These are phyloP conservation scores for Melanotaenia parkinsoni DNA, from an alignment of 2,797 vertebrate genomes.

Conservation along the genomic window DNA sequence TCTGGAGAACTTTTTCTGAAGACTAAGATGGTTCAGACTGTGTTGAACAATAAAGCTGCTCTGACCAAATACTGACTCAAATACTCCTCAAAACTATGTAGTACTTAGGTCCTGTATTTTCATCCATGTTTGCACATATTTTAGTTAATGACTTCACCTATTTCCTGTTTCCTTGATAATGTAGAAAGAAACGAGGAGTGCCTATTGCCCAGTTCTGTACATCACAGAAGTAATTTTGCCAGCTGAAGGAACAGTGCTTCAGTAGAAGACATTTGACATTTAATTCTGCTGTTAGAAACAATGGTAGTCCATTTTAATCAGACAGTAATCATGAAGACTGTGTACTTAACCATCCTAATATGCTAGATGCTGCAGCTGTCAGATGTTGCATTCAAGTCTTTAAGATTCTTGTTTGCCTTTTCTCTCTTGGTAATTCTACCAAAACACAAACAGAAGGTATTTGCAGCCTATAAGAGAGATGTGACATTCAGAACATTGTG, in stretches of 20 bases:
- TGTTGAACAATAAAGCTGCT: background rate
- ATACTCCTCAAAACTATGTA: background rate
- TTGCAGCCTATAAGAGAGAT: background rate
- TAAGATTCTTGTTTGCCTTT: background rate
- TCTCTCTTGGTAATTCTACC: background rate
- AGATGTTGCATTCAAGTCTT: conserved; percentile 25
- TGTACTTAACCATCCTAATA: conserved; percentile 33
- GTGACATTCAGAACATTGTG: background rate
- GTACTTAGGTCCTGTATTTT: background rate
- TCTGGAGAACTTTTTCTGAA: background rate
- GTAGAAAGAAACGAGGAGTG: background rate
- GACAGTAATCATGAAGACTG: conserved; percentile 30
- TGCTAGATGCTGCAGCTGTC: conserved; percentile 29
- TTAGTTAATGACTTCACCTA: background rate
- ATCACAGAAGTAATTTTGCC: conserved; percentile 16
- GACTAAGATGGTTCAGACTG: background rate
- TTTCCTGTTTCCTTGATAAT: background rate
- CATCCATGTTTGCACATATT: background rate
- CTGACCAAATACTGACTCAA: background rate
- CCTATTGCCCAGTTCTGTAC: background rate
- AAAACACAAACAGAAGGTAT: background rate
- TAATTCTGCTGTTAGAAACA: conserved; percentile 40
- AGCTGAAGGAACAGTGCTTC: conserved; percentile 20
- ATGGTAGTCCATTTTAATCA: conserved; percentile 42
- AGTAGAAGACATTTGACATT: conserved; percentile 10